phyloP scores from a whole-genome alignment of 2,888 invertebrate species.

The Drosophila anomelani region DNA sequence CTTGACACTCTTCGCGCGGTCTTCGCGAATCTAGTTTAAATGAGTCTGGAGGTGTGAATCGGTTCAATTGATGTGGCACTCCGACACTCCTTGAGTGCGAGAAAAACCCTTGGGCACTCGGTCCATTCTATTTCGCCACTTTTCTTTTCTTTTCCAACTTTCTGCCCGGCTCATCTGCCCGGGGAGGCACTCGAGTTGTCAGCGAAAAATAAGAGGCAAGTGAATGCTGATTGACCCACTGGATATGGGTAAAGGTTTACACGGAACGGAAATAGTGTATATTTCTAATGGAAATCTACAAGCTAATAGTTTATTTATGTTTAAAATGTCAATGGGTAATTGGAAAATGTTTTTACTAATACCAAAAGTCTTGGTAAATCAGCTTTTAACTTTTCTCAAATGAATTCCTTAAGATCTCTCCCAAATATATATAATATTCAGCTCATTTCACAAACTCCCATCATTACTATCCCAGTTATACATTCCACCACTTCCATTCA shows the following conservation, averaged over 20 bases:
- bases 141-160: constrained; percentile 36
- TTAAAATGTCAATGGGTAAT: background rate
- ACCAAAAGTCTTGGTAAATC: too few species aligned
- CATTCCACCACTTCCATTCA: background rate
- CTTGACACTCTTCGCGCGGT: constrained; percentile 34
- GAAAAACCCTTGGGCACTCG: constrained; percentile 5
- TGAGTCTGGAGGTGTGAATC: constrained; percentile 30
- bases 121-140: constrained; percentile 28
- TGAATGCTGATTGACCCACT: constrained; percentile 77
- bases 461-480: background rate
- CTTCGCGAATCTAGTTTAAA: constrained; percentile 25
- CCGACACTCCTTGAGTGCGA: constrained; percentile 18
- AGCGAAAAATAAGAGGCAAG: constrained; percentile 59
- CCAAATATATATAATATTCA: background rate
- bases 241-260: constrained; percentile 8
- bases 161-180: constrained; percentile 41
- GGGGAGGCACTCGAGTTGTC: constrained; percentile 41
- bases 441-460: background rate
- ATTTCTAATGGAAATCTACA: background rate
- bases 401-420: too few species aligned
- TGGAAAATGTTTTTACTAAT: background rate
- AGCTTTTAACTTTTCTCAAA: too few species aligned
- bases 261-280: background rate
- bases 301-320: background rate
- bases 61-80: constrained; percentile 7